Evolutionary conservation across 53 echinoderm and acorn worm species (phyloP).

Genomic region (Stichopus horrens): DNA sequence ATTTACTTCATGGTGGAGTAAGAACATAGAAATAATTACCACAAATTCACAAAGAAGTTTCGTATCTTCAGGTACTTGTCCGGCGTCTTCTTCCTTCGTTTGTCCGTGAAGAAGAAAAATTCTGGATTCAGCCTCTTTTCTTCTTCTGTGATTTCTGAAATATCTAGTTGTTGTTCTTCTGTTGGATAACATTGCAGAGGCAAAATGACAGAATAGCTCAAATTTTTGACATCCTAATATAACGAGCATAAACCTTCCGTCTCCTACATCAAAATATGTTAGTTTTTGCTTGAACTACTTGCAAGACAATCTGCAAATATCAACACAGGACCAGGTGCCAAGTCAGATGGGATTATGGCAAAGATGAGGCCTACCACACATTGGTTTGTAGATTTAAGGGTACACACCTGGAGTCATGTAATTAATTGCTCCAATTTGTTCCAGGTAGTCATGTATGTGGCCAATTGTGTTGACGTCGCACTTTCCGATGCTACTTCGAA

Average conservation of each 20-base stretch:
- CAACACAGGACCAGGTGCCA: too few relatives aligned
- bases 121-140: conserved; percentile 66
- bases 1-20: too few relatives aligned
- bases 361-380: too few relatives aligned
- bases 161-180: conserved; percentile 40
- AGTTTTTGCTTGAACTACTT: too few relatives aligned
- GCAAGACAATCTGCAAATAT: too few relatives aligned
- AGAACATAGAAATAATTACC: conserved; percentile 55
- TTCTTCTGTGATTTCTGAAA: conserved; percentile 51
- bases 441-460: conserved; percentile 67
- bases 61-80: conserved; percentile 79
- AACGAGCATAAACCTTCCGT: too few relatives aligned
- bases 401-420: background rate
- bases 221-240: too few relatives aligned
- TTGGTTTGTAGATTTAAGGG: background rate
- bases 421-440: conserved; percentile 78
- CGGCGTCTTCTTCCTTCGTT: conserved; percentile 62
- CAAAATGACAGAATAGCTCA: background rate
- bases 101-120: conserved; percentile 54
- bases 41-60: conserved; percentile 72
- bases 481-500: conserved; percentile 53
- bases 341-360: too few relatives aligned
- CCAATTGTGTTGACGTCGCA: conserved; percentile 77
- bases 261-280: too few relatives aligned
- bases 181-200: background rate